Evolutionary conservation across 2,797 vertebrate species (phyloP).

Genomic region (Lepus townsendii): DNA sequence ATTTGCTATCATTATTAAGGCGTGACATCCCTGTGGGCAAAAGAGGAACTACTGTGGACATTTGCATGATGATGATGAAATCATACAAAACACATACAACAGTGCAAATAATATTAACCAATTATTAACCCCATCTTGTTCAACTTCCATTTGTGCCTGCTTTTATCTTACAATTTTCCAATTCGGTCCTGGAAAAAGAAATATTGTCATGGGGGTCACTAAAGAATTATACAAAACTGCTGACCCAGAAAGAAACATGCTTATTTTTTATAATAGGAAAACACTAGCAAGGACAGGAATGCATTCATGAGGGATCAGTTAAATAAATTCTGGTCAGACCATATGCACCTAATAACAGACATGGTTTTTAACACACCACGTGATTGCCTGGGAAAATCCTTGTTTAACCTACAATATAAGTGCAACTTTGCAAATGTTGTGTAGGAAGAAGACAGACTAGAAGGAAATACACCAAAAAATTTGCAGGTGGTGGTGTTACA

Average conservation of each 20-base stretch:
- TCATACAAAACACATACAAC: neutral
- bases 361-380: neutral
- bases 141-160: conserved; percentile 3
- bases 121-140: neutral
- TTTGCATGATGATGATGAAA: neutral
- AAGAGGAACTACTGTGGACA: neutral
- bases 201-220: neutral
- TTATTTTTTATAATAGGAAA: conserved; percentile 4
- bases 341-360: neutral
- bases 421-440: neutral
- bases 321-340: conserved; percentile 1
- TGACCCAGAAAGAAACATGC: conserved; percentile 42
- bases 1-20: neutral
- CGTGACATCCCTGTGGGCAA: neutral
- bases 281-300: neutral
- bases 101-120: neutral
- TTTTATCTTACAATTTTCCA: conserved; percentile 35
- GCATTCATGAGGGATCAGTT: neutral
- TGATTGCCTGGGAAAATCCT: neutral
- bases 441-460: neutral
- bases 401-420: neutral
- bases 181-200: conserved; percentile 18
- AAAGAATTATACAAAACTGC: conserved; percentile 8
- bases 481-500: neutral
- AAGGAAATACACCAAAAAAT: conserved; percentile 19